These are phyloP conservation scores for Tetanocera ferruginea DNA, from an alignment of 2,888 invertebrate genomes.

Conservation along the genomic window DNA sequence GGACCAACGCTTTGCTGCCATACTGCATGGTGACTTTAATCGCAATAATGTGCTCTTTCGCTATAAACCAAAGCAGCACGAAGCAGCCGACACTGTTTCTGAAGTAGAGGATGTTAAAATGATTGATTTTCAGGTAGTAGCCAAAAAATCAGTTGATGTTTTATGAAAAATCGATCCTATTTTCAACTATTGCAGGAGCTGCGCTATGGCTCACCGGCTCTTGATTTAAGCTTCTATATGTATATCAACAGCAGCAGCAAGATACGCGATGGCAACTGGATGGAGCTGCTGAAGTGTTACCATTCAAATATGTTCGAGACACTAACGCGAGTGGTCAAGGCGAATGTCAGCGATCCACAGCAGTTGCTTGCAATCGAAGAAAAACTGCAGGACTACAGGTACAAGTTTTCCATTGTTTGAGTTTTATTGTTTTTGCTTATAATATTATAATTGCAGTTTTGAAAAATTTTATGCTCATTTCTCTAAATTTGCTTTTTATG, in stretches of 20 bases:
- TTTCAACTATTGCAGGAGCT: slow-evolving; percentile 54
- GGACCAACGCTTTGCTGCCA: slow-evolving; percentile 60
- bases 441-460: slow-evolving; percentile 50
- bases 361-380: slow-evolving; percentile 25
- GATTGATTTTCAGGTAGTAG: slow-evolving; percentile 66
- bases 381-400: slow-evolving; percentile 18
- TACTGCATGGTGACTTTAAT: slow-evolving; percentile 68
- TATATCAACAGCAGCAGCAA: slow-evolving; percentile 63
- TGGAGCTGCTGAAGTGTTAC: slow-evolving; percentile 58
- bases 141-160: neutral
- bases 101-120: slow-evolving; percentile 56
- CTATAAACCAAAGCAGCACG: slow-evolving; percentile 47
- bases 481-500: slow-evolving; percentile 65
- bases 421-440: neutral
- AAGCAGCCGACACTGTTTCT: slow-evolving; percentile 9
- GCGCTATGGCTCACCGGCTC: slow-evolving; percentile 62
- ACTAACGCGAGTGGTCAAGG: slow-evolving; percentile 55
- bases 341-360: slow-evolving; percentile 43
- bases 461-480: slow-evolving; percentile 63
- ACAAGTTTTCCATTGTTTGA: neutral
- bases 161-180: neutral
- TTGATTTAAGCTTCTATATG: slow-evolving; percentile 66
- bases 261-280: slow-evolving; percentile 56
- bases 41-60: slow-evolving; percentile 68
- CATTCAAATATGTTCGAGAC: slow-evolving; percentile 57